A percentile compares a stretch with the other conserved stretches of the same genome.
phyloP scores from a whole-genome alignment of 1,140 invertebrate species.

The Magallana ariakensis region DNA sequence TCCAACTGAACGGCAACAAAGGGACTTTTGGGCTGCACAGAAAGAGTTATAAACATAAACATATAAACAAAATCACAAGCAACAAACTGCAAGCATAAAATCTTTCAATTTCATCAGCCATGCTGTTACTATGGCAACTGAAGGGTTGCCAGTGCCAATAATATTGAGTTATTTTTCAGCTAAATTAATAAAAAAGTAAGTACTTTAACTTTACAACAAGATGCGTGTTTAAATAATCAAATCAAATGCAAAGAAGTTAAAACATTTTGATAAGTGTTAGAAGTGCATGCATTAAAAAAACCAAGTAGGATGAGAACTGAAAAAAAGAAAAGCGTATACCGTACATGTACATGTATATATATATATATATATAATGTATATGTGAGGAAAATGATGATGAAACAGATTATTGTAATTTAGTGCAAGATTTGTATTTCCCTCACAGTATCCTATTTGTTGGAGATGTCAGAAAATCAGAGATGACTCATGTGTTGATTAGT shows the following conservation, averaged over 20 bases:
- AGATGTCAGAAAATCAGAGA: not conserved
- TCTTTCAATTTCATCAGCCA: conserved; percentile 50
- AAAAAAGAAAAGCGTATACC: not conserved
- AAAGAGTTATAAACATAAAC: conserved; percentile 41
- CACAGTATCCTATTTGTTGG: not conserved
- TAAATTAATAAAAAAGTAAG: conserved; percentile 1
- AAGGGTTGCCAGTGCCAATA: not conserved
- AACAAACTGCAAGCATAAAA: conserved; percentile 50
- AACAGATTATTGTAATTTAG: no score
- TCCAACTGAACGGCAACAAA: conserved; percentile 82
- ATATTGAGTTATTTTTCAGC: not conserved
- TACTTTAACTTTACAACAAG: conserved; percentile 8
- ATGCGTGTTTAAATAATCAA: not conserved
- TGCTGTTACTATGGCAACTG: conserved; percentile 42
- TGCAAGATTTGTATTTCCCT: not conserved
- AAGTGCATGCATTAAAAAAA: conserved; percentile 25
- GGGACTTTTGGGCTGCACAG: conserved; percentile 62
- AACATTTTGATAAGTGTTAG: not conserved
- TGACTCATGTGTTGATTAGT: conserved; percentile 2
- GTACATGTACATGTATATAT: no score
- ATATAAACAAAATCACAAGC: conserved; percentile 45
- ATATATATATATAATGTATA: not conserved
- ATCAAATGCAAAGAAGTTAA: not conserved
- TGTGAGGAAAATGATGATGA: not conserved
- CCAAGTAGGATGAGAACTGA: not conserved